A percentile compares a stretch with the other conserved stretches of the same genome.
Evolutionary conservation across 2,113 vertebrate species (phyloP).

Genomic region (Ageneiosus marmoratus): DNA sequence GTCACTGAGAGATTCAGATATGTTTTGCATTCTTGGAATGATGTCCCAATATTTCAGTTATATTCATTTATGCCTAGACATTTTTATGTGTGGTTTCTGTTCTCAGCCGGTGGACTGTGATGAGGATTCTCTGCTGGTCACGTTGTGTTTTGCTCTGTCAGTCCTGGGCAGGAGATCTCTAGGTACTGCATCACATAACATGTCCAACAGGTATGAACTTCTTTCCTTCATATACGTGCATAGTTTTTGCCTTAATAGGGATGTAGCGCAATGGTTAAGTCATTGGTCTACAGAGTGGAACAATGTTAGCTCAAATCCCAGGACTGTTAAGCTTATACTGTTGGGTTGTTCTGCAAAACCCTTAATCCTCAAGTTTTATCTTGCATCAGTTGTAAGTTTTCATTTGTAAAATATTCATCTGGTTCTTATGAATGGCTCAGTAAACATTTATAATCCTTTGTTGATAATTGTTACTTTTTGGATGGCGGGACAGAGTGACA

Average conservation of each 20-base stretch:
- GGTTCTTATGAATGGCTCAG: background rate
- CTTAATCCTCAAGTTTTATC: background rate
- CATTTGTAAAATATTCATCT: background rate
- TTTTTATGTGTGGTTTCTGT: conserved; percentile 8
- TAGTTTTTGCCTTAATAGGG: background rate
- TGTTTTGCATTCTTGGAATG: background rate
- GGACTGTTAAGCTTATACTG: background rate
- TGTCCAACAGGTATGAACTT: conserved; percentile 87
- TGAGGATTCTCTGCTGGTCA: conserved; percentile 92
- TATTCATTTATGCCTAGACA: background rate
- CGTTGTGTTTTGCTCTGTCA: conserved; percentile 90
- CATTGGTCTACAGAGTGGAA: background rate
- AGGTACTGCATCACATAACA: conserved; percentile 90
- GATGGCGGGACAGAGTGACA: background rate
- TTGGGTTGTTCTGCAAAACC: background rate
- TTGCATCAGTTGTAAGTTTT: background rate
- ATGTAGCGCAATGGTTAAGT: background rate
- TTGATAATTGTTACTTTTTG: background rate
- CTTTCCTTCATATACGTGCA: background rate
- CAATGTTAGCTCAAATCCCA: background rate
- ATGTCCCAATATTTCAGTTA: background rate
- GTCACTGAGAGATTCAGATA: background rate
- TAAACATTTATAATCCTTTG: too few relatives aligned
- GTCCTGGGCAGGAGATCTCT: conserved; percentile 90
- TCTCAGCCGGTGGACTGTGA: conserved; percentile 84